Base-by-base conservation (phyloP, 2,113 vertebrate genomes). In the Oophaga pumilio region DNA sequence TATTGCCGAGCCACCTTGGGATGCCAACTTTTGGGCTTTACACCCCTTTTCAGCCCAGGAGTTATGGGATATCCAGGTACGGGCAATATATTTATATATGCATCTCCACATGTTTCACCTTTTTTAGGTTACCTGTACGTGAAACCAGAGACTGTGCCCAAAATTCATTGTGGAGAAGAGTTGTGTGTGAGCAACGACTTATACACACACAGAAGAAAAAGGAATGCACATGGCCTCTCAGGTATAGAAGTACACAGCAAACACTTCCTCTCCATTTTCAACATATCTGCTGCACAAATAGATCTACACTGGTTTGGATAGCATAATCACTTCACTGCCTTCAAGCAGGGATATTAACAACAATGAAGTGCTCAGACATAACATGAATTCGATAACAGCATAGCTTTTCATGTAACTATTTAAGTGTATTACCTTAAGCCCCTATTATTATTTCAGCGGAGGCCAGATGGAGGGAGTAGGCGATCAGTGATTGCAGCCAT, bases 101-200 rank as follows among this genome's bases (percentile, higher is more conserved):
- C n/a, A 1, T 18, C 18, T 8, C 0, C 28, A 57, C 26, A 22
- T 24, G 17, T 5, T 15, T 12, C 49, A 1, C 73, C 9, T 68
- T 9, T 73, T 4, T n/a, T 18, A 88, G 87, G 87, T 77, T 88
- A 88, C 60, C 73, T 88, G 80, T 88, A 88, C 57, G 80, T 88
- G 17, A 88, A 83, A 18, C 87, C 87, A 9, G 87, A 88, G 73
- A 88, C 73, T 2, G 87, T 88, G 0, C 81, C 87, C 71, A 83
- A 82, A 33, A 84, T 88, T 17, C n/a, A 76, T 12, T 43, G 79
- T 0, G 87, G 87, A n/a, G 87, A 88, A 53, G 59, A 83, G 59
- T 20, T 88, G 50, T 88, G 87, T 22, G 87, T 88, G 80, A 83
- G 69, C 66, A 84, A 80, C 12, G 71, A 88, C 81, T 24, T 88